These are phyloP conservation scores for Trinorchestia longiramus DNA, from an alignment of 1,140 invertebrate species.

Conservation along the genomic window DNA sequence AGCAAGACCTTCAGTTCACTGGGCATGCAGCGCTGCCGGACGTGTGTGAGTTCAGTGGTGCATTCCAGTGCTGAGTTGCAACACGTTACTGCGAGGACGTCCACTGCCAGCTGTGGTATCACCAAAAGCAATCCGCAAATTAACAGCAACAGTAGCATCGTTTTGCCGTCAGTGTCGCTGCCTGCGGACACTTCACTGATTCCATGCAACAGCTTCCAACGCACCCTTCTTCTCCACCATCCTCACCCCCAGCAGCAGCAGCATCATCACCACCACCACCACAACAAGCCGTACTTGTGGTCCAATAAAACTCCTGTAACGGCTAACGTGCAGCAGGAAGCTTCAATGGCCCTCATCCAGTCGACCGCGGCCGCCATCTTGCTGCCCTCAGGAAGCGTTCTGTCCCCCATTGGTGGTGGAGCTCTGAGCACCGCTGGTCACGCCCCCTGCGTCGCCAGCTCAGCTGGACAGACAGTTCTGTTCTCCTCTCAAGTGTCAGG, in stretches of 20 bases:
- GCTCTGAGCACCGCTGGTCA: background rate
- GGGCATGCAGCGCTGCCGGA: background rate
- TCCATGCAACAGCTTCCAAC: conserved; percentile 41
- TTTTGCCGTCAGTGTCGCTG: background rate
- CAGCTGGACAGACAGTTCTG: background rate
- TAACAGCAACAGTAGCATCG: conserved; percentile 4
- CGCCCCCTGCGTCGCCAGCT: background rate
- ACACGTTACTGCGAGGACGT: too few species aligned
- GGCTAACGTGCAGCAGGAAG: background rate
- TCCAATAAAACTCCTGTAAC: background rate
- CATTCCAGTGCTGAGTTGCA: background rate
- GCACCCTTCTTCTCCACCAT: background rate
- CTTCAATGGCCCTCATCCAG: background rate
- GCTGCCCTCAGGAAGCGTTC: conserved; percentile 1
- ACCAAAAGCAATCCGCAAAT: background rate
- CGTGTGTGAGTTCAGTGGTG: background rate
- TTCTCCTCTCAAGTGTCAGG: background rate
- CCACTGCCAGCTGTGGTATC: too few species aligned
- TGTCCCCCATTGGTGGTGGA: background rate
- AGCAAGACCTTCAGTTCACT: background rate
- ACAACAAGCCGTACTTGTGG: background rate
- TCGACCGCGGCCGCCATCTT: background rate
- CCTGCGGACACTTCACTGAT: conserved; percentile 43
- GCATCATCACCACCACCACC: background rate
- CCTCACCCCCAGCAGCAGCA: background rate